Evolutionary conservation across 2,113 vertebrate genomes (phyloP).

Genomic region (Cebus imitator): DNA sequence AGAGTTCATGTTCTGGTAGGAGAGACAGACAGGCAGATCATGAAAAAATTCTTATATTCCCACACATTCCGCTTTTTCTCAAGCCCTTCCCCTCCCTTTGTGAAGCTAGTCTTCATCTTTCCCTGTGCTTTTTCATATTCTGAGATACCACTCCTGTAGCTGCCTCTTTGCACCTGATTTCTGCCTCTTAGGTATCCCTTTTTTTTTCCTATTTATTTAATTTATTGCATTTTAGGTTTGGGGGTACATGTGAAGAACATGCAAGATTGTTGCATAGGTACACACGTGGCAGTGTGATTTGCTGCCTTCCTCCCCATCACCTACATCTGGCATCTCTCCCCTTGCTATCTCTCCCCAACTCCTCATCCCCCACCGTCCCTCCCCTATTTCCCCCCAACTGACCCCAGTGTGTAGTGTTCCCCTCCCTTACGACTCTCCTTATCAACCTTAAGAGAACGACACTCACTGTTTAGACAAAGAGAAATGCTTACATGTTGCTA

Average conservation of each 20-base stretch:
- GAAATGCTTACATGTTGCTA: not conserved
- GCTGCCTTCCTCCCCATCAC: too few species aligned
- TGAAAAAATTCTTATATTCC: not conserved
- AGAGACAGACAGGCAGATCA: not conserved
- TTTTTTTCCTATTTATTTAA: too few species aligned
- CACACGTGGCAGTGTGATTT: too few species aligned
- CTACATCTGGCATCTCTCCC: too few species aligned
- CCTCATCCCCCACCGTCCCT: too few species aligned
- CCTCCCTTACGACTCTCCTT: not conserved
- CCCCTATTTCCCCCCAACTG: too few species aligned
- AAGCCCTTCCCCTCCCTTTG: not conserved
- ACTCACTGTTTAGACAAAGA: not conserved
- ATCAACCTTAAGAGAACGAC: not conserved
- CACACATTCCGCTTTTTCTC: not conserved
- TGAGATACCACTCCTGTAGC: not conserved
- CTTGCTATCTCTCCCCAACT: too few species aligned
- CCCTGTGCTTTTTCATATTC: not conserved
- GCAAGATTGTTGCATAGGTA: too few species aligned
- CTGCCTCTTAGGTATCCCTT: fast-evolving
- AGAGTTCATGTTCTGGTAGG: not conserved
- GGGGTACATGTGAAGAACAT: too few species aligned
- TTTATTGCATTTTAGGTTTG: too few species aligned
- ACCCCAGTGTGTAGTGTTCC: too few species aligned
- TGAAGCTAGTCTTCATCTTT: not conserved
- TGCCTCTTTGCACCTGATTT: not conserved